phyloP scores from a whole-genome alignment of 2,888 invertebrate species.

The Limnephilus marmoratus region DNA sequence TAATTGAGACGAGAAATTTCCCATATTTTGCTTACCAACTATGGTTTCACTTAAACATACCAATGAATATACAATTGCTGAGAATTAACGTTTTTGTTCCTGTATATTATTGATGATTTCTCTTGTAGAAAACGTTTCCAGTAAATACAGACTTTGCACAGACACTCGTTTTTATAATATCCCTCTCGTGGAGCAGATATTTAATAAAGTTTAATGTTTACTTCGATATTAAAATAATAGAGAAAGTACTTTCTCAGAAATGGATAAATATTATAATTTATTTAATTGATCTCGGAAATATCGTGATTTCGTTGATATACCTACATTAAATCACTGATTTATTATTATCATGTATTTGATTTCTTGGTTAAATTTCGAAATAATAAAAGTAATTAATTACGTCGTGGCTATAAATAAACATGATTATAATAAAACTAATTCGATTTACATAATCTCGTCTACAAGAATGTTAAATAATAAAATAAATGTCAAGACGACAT shows the following conservation, averaged over 20 bases:
- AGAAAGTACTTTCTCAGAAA: not conserved
- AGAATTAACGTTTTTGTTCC: not conserved
- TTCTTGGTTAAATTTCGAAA: not conserved
- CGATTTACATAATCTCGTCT: not conserved
- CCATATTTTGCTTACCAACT: not conserved
- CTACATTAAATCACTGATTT: no score
- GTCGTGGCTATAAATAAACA: not conserved
- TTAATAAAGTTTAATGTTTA: not conserved
- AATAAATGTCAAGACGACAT: not conserved
- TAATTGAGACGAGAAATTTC: not conserved
- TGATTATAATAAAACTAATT: not conserved
- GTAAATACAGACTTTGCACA: not conserved
- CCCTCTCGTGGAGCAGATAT: not conserved
- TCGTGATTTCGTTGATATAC: not conserved
- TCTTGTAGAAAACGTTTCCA: not conserved
- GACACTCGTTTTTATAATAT: not conserved
- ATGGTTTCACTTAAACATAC: not conserved
- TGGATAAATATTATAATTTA: not conserved
- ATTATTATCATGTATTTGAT: not conserved
- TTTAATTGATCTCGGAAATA: not conserved
- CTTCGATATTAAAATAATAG: not conserved
- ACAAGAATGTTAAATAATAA: not conserved
- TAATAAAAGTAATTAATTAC: not conserved
- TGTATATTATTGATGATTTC: not conserved
- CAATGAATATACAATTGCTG: not conserved